Evolutionary conservation across 2,113 vertebrate genomes (phyloP).

Genomic region (Oceanodroma tethys): DNA sequence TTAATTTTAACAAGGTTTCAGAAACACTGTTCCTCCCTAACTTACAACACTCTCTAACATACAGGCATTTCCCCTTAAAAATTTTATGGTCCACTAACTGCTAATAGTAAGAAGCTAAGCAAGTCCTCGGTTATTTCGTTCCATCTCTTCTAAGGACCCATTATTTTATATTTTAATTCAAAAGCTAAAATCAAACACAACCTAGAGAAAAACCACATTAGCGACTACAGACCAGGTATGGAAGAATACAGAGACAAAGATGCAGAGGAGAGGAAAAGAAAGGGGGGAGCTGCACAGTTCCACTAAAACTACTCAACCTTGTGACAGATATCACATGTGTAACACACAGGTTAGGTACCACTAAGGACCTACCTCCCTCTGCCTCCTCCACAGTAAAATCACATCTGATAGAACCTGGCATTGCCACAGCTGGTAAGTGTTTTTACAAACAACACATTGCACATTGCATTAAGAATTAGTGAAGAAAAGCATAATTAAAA

Average conservation of each 20-base stretch:
- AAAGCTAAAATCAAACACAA: neutral
- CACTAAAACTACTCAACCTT: neutral
- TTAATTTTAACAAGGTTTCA: neutral
- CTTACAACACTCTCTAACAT: neutral
- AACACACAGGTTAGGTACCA: neutral
- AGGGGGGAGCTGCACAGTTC: neutral
- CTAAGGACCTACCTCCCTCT: neutral
- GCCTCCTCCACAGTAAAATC: neutral
- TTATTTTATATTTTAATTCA: neutral
- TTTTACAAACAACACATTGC: neutral
- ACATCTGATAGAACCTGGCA: accelerated
- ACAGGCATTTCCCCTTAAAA: neutral
- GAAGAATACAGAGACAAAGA: neutral
- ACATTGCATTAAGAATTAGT: neutral
- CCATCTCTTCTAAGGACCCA: neutral
- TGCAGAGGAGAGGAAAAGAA: neutral
- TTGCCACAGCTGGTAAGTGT: neutral
- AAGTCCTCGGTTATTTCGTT: neutral
- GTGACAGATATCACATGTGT: neutral
- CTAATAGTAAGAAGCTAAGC: neutral
- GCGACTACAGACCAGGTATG: neutral
- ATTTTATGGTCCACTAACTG: neutral
- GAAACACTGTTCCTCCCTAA: neutral
- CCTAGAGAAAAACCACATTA: neutral
- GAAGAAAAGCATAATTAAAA: neutral